Evolutionary conservation across 2,888 invertebrate species (phyloP), one percentile per base, ranked within the genome.

Genomic region (Clivina fossor): DNA sequence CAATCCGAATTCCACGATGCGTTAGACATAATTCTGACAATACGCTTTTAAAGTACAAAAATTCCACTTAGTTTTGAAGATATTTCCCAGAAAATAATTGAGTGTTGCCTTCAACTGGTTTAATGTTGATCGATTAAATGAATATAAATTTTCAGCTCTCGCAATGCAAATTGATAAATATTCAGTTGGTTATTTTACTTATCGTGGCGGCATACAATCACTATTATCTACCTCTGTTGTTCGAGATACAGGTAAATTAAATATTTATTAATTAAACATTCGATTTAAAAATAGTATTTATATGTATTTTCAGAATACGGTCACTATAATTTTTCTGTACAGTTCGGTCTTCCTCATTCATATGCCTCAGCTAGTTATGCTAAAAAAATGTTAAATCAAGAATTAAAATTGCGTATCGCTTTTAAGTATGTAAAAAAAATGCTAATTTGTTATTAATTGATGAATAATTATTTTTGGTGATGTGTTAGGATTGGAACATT

Each of bases 151-250:
- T 71, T 1, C 70, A 88, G 88, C 89, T 4, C 73, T 94, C 66
- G 93, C 89, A 1, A 83, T 88, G 68, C 93, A 94, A 71, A 75
- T 96, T 59, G 92, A 93, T 66, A 88, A 88, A 54, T 86, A 92
- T 68, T 88, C 93, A 0, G 85, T 93, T 50, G 95, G 95, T 4
- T 91, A 93, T 65, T 73, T 97, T 28, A 90, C 91, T 0, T 93
- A 91, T 69, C 86, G 90, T 66, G 88, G 81, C 0, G 83, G 83
- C 0, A 71, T 77, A 64, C 64, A 85, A 73, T 86, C 89, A 1
- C 84, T 90, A 0, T 85, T 96, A 82, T 86, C 87, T 1, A 88
- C 93, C 0, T 84, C 86, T 28, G 76, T 95, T 47, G 86, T 91
- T 32, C 82, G 90, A 61, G 88, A 90, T 67, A 86, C 86, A 0